Base-by-base conservation (phyloP, 2,888 invertebrate genomes). In the Callyntrura guangdongensis region DNA sequence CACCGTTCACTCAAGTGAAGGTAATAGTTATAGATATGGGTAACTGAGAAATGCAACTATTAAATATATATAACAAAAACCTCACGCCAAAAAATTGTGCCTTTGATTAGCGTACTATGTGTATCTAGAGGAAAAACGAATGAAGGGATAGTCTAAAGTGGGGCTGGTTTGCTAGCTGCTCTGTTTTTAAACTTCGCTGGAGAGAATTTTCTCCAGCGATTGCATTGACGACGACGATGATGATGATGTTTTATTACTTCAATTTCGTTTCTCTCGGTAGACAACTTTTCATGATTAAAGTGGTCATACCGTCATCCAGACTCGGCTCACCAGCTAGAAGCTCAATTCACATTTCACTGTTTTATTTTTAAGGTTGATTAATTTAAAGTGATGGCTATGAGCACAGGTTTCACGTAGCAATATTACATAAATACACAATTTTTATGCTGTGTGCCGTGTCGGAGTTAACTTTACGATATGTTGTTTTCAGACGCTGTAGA, bases 281-380 rank as follows among this genome's bases (percentile, higher is more conserved):
- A 74, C 59, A 82, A 74, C 89, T 77, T 89, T 83, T 89, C 61
- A 49, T 83, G 83, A 89, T 89, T 89, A 83, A 89, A 89, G 49
- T 83, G 49, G 20, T 22, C 49, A 22, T 74, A 45, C 14, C 11
- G n/a, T 27, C 8, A 11, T 8, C 64, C 14, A 27, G 4, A 4
- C n/a, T 11, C 1, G 64, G 36, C 36, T 53, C 36, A 45, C 5
- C 17, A 27, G 12, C 25, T n/a, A 36, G 69, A 3, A 36, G 36
- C 36, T 45, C 36, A 72, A 20, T 72, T 5, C 0, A 17, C 36
- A 72, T 9, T 72, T 5, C 0, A 17, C 17, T 14, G 12, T n/a
- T 72, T 45, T 72, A 17, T 0, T 72, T 72, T 72, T 45, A 27
- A 67, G 64, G 27, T 14, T 14, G 11, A 27, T 67, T 69, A 11